Percentiles rank a stretch among this genome's conserved stretches.
Conservation (phyloP, 2,888 invertebrate genomes). For the Gryllus longicercus region DNA sequence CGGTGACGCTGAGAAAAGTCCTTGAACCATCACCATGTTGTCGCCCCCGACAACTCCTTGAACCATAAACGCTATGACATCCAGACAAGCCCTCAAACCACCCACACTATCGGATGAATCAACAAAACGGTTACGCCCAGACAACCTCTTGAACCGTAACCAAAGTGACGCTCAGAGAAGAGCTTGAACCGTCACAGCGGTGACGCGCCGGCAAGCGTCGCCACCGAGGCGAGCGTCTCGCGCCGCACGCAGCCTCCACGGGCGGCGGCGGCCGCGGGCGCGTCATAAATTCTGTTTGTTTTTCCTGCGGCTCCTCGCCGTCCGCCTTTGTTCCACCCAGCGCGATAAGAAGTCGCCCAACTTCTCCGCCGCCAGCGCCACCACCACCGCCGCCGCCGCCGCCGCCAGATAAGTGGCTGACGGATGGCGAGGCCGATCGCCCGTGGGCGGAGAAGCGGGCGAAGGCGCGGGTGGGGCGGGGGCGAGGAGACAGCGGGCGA, state of each 20-base stretch:
- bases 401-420: not conserved
- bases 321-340: not conserved
- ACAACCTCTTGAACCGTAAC: no score
- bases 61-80: no score
- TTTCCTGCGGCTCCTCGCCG: slow-evolving; percentile 6
- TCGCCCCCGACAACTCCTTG: no score
- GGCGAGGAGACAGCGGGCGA: not conserved
- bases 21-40: no score
- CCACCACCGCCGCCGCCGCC: not conserved
- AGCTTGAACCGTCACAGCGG: no score
- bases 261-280: not conserved
- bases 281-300: slow-evolving; percentile 17
- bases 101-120: no score
- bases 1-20: no score
- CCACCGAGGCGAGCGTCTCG: not conserved
- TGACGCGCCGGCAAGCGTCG: no score
- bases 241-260: not conserved
- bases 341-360: slow-evolving; percentile 1
- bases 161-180: no score
- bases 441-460: not conserved
- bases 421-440: not conserved
- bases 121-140: no score
- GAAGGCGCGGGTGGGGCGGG: not conserved
- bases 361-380: not conserved
- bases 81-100: no score